Evolutionary conservation across 2,113 vertebrate species (phyloP).

Genomic region (Saguinus imperator): DNA sequence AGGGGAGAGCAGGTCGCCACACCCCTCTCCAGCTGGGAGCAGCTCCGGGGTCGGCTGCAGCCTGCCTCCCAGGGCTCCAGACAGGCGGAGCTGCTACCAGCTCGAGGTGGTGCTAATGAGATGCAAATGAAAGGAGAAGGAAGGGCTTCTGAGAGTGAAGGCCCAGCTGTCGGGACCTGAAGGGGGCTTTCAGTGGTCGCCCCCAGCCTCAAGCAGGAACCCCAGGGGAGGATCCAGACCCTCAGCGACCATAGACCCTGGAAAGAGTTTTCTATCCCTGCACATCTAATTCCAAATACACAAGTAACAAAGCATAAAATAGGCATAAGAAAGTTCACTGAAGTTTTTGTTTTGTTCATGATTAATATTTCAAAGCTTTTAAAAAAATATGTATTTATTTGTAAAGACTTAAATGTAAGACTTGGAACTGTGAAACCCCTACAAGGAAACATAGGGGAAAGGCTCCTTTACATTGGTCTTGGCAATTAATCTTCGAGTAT

Average conservation of each 20-base stretch:
- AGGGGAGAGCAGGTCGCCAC: neutral
- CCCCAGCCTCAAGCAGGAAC: neutral
- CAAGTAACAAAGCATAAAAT: neutral
- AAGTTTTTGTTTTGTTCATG: neutral
- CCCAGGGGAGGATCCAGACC: neutral
- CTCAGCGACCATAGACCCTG: neutral
- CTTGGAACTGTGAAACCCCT: neutral
- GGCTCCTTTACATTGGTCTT: neutral
- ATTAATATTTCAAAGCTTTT: neutral
- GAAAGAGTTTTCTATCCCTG: neutral
- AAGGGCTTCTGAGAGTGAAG: conserved; percentile 16
- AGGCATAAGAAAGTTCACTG: neutral
- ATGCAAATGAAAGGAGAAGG: conserved; percentile 58
- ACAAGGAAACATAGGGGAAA: neutral
- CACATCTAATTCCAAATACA: neutral
- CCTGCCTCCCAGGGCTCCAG: conserved; percentile 1
- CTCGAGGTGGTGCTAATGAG: conserved; percentile 59
- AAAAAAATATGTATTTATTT: neutral
- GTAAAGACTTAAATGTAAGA: conserved; percentile 8
- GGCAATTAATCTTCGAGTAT: neutral
- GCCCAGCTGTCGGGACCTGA: conserved; percentile 62
- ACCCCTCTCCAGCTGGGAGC: neutral
- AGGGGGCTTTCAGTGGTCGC: neutral
- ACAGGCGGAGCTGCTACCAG: neutral
- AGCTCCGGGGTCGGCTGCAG: neutral